phyloP scores from a whole-genome alignment of 1,140 invertebrate species.

The Drosophila grimshawi region DNA sequence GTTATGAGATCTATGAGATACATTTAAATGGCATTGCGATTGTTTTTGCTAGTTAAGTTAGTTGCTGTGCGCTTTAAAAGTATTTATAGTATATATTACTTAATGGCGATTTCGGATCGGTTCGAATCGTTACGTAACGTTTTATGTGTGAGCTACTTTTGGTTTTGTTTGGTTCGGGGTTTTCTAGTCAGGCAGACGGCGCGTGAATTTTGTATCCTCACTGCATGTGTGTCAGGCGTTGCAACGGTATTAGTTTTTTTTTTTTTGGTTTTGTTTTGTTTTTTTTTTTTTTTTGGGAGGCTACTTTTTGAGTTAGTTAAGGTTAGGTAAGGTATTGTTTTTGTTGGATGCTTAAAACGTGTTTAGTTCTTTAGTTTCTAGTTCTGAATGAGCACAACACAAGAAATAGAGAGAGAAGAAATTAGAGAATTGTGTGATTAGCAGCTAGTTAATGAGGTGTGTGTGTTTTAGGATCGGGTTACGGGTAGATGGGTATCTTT shows the following conservation, averaged over 20 bases:
- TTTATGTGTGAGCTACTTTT: constrained; percentile 20
- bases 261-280: neutral
- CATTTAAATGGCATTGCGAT: constrained; percentile 49
- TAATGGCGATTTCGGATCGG: constrained; percentile 23
- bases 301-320: constrained; percentile 34
- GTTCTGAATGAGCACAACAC: constrained; percentile 61
- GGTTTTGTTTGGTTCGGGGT: neutral
- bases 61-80: constrained; percentile 57
- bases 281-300: constrained; percentile 4
- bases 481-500: neutral
- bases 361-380: constrained; percentile 47
- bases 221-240: constrained; percentile 31
- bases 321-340: constrained; percentile 21
- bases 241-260: constrained; percentile 16
- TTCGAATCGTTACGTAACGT: constrained; percentile 16
- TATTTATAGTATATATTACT: constrained; percentile 26
- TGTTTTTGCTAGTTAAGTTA: constrained; percentile 46
- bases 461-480: constrained; percentile 8
- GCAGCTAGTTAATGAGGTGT: constrained; percentile 45
- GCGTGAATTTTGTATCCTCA: constrained; percentile 45
- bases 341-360: constrained; percentile 16
- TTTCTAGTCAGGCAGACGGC: constrained; percentile 39
- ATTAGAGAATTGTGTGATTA: constrained; percentile 66
- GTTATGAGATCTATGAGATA: constrained; percentile 16
- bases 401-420: constrained; percentile 52